phyloP scores from a whole-genome alignment of 2,888 invertebrate genomes.

The Epsilonema sp. region DNA sequence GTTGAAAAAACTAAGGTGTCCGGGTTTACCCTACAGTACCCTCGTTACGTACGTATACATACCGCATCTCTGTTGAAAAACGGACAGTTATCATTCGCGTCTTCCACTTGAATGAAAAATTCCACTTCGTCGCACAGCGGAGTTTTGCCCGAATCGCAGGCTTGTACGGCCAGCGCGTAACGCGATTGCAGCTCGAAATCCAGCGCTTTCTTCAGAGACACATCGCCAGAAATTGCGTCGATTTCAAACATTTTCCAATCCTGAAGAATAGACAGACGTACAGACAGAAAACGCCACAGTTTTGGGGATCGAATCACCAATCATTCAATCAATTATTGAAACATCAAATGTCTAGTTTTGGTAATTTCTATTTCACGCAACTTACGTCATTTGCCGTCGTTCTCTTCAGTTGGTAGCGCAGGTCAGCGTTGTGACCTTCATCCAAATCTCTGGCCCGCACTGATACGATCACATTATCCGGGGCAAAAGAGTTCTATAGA shows the following conservation, averaged over 20 bases:
- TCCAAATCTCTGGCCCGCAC: conserved; percentile 49
- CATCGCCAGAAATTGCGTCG: neutral
- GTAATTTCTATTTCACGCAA: neutral
- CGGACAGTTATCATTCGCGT: conserved; percentile 28
- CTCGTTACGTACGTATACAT: too few species aligned
- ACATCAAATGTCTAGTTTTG: too few species aligned
- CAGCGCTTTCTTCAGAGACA: conserved; percentile 3
- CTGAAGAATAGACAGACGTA: too few species aligned
- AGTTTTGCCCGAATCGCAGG: conserved; percentile 10
- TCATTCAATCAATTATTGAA: too few species aligned
- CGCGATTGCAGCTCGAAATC: conserved; percentile 4
- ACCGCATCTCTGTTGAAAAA: conserved; percentile 16
- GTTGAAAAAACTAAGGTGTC: too few species aligned
- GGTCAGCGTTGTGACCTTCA: conserved; percentile 48
- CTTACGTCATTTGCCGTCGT: neutral
- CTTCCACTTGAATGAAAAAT: conserved; percentile 13
- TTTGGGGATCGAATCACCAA: too few species aligned
- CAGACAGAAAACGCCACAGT: neutral
- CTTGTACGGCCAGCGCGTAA: conserved; percentile 1
- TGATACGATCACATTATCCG: neutral
- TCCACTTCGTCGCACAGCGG: conserved; percentile 10
- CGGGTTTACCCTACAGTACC: too few species aligned
- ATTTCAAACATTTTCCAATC: conserved; percentile 8
- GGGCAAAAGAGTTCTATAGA: conserved; percentile 2
- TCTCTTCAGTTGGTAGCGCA: conserved; percentile 44